phyloP scores from a whole-genome alignment of 2,888 invertebrate species.

The Catocala sponsa region DNA sequence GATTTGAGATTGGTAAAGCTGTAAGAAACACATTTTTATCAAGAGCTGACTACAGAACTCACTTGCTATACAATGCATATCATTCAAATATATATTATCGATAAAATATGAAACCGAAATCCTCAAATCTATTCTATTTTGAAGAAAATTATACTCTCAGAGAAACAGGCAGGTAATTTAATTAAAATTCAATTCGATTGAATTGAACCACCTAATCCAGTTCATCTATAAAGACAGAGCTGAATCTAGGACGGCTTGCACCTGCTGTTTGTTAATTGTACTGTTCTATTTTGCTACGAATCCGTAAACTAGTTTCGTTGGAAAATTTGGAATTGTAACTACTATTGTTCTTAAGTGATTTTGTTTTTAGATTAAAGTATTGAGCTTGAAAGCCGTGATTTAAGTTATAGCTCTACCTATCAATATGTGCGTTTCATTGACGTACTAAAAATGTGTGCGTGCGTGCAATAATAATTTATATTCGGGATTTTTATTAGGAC shows the following conservation, averaged over 20 bases:
- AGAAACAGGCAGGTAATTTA: slow-evolving; percentile 68
- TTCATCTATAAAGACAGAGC: slow-evolving; percentile 60
- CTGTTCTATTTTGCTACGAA: neutral
- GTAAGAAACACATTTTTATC: too few relatives aligned
- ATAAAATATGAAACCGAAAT: slow-evolving; percentile 49
- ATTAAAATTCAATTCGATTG: slow-evolving; percentile 81
- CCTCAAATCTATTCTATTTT: slow-evolving; percentile 47
- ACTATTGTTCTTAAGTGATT: too few relatives aligned
- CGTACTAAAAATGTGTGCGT: too few relatives aligned
- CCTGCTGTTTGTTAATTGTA: slow-evolving; percentile 16
- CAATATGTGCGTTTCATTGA: too few relatives aligned
- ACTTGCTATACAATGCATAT: neutral
- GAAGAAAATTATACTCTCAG: slow-evolving; percentile 57
- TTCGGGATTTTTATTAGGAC: too few relatives aligned
- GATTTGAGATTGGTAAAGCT: too few relatives aligned
- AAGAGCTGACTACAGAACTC: too few relatives aligned
- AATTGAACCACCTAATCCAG: slow-evolving; percentile 72
- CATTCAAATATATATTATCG: slow-evolving; percentile 5
- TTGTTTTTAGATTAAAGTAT: too few relatives aligned
- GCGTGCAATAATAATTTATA: too few relatives aligned
- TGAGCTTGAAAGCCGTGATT: too few relatives aligned
- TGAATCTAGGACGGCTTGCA: slow-evolving; percentile 33
- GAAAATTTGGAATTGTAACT: neutral
- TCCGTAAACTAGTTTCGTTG: neutral
- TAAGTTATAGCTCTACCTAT: too few relatives aligned